A percentile compares a stretch with the other conserved stretches of the same genome.
Conservation (phyloP, 1,140 invertebrate species). For the Trinorchestia longiramus region DNA sequence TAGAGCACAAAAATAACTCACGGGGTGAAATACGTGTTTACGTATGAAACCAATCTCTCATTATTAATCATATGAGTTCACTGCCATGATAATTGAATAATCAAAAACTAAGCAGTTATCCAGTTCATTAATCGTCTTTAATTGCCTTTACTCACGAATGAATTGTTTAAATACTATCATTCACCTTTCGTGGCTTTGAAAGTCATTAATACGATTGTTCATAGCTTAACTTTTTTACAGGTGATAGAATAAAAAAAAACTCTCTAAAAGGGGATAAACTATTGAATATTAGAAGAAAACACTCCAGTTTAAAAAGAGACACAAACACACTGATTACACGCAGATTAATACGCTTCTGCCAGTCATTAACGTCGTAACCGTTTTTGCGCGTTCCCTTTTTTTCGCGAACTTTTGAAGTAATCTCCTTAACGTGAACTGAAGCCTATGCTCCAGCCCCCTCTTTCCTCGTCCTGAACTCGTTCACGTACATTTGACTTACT, state of each 20-base stretch:
- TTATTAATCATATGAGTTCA: not conserved
- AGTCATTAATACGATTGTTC: not conserved
- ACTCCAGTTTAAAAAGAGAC: no score
- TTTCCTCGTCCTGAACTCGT: not conserved
- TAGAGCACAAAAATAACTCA: no score
- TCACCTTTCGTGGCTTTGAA: not conserved
- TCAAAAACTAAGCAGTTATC: not conserved
- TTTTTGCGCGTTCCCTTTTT: not conserved
- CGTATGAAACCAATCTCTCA: no score
- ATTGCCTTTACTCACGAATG: no score
- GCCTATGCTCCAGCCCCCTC: not conserved
- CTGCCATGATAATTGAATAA: not conserved
- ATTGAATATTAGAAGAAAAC: no score
- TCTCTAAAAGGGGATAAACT: no score
- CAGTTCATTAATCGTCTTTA: not conserved
- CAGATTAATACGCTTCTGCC: no score
- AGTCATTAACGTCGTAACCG: no score
- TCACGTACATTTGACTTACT: slow-evolving; percentile 15
- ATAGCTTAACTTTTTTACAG: not conserved
- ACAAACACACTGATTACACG: no score
- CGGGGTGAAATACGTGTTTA: no score
- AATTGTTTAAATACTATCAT: no score
- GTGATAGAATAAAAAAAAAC: not conserved
- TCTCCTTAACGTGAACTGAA: not conserved
- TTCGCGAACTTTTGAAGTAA: not conserved